Base-by-base conservation (phyloP, 2,888 invertebrate species). In the Trichogramma dendrolimi region DNA sequence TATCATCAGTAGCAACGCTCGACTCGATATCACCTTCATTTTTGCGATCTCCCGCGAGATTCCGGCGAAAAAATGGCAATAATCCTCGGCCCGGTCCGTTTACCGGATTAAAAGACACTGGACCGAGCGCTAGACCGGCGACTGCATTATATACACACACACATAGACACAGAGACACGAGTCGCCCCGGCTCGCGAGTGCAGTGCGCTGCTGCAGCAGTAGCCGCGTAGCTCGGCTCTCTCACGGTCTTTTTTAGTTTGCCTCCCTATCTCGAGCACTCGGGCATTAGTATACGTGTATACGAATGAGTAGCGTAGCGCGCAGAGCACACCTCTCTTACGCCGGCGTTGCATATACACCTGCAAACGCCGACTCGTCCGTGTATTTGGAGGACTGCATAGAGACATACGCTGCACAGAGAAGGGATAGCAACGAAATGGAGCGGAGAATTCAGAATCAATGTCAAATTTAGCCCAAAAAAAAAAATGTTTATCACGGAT, bases 371-470 rank as follows among this genome's bases (percentile, higher is more conserved):
- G 27, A 27, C 27, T 27, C 2, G 27, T 27, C 27, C 3, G 27
- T 27, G 27, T 27, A 27, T 27, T 27, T 27, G 27, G 27, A 27
- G 27, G 27, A 27, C 27, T 27, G 27, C 27, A 27, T 2, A 14
- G 2, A 27, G 27, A 2, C 27, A 27, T 27, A 27, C 27, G 1
- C 27, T 27, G 75, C 14, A n/a, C 14, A 47, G 58, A 59, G 58
- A 60, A 60, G 54, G 55, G 51, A 55, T 50, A 72, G 73, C 71
- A 73, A 74, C 78, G 27, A 79, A 79, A 79, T 79, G 78, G 79
- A 79, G 79, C 79, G 79, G 73, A 78, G 76, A 75, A 76, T 75
- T 75, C 75, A 27, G 74, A 78, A 77, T 77, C 74, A 72, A 72
- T 72, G 75, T 75, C 77, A 74, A 78, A 79, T 77, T 78, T 70